Base-by-base conservation (phyloP, 2,797 vertebrate species). In the Carapus acus region DNA sequence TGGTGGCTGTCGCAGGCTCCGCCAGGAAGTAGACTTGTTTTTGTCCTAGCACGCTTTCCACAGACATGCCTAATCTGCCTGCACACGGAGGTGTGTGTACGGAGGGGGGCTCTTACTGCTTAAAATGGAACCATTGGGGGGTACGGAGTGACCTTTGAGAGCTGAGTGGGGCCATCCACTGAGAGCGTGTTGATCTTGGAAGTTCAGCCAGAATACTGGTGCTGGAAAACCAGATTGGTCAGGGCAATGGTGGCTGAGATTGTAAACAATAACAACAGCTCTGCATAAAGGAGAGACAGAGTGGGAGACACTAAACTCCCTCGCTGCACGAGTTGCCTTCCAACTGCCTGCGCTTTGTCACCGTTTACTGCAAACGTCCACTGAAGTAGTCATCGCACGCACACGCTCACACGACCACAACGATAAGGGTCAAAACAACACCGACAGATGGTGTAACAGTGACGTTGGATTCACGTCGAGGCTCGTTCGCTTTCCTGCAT, bases 81-180 rank as follows among this genome's bases (percentile, higher is more conserved):
- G 54, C 3, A 64, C 51, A 27, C 24, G 9, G 24, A n/a, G n/a
- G n/a, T n/a, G 6, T 29, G 27, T 29, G 11, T 11, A 63, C 57
- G n/a, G 40, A 67, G 40, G 63, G 27, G 63, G 50, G 37, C 43
- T 49, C 64, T 69, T n/a, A 74, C 67, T 61, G 60, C 67, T 76
- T 64, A 66, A 73, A 76, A 78, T 72, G 67, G 65, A 79, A 77
- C 65, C 49, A 58, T n/a, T n/a, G 52, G 54, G 62, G 60, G 49
- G 27, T 52, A 34, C n/a, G 8, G 8, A 27, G 52, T 74, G 80
- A 82, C 78, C 74, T 82, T 75, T 82, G 24, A 43, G 47, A 57
- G 68, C 65, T 66, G 54, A 24, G 43, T 17, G 50, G 65, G 74
- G 67, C 21, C 68, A 47, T 49, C 60, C 47, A 48, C 39, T 58